These are phyloP conservation scores for Melieria picta DNA, from an alignment of 2,888 invertebrate genomes.

Conservation along the genomic window DNA sequence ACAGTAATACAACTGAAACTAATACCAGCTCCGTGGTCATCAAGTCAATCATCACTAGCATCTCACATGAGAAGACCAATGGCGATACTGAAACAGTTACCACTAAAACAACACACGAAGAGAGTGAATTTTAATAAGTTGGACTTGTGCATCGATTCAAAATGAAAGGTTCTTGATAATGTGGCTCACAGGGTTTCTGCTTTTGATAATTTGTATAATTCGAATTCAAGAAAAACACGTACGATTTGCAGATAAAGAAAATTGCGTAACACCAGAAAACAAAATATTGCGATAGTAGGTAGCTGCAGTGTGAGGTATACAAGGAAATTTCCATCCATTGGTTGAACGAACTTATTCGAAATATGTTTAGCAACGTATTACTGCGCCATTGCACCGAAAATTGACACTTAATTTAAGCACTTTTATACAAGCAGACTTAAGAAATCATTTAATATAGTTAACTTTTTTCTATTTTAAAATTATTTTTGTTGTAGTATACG, in stretches of 20 bases:
- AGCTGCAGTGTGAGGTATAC: background rate
- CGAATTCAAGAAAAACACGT: background rate
- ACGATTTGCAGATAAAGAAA: background rate
- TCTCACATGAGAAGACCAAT: conserved; percentile 64
- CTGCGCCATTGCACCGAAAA: too few relatives aligned
- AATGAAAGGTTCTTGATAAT: background rate
- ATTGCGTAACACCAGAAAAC: background rate
- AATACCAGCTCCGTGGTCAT: conserved; percentile 65
- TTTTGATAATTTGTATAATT: background rate
- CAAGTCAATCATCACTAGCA: conserved; percentile 65
- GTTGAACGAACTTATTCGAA: background rate
- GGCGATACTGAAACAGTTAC: conserved; percentile 61
- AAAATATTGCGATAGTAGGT: background rate
- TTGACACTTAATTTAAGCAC: too few relatives aligned
- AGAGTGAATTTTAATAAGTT: conserved; percentile 61
- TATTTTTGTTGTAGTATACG: too few relatives aligned
- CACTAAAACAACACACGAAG: conserved; percentile 61
- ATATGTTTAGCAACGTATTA: too few relatives aligned
- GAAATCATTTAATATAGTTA: too few relatives aligned
- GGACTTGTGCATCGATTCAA: background rate
- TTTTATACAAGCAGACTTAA: too few relatives aligned
- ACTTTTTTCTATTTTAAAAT: too few relatives aligned
- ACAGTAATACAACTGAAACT: conserved; percentile 63
- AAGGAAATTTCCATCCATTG: background rate
- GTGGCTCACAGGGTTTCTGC: background rate